Base-by-base conservation (phyloP, 2,888 invertebrate species). In the Pterobdella sp. region DNA sequence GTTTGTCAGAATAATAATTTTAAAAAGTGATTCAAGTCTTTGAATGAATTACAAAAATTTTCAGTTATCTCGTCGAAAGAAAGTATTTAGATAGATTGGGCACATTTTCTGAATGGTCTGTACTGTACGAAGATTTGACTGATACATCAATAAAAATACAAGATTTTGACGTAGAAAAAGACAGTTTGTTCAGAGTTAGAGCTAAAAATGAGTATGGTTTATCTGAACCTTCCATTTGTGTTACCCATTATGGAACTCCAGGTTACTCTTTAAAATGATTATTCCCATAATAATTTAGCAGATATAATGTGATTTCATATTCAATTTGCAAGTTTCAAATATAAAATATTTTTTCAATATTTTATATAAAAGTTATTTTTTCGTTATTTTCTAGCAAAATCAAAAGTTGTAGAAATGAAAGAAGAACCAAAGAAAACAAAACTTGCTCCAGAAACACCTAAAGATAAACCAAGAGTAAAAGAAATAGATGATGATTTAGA, bases 131-230 rank as follows among this genome's bases (percentile, higher is more conserved):
- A 36, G 79, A 78, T 56, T 78, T 81, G 4, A 78, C 79, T 31
- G 78, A 78, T 56, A 80, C 81, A 1, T 79, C 79, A 68, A 78
- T 79, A 74, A 78, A 78, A 68, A 76, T 81, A 18, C 79, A 77
- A 0, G 80, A 79, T 26, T 79, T 97, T 76, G 90, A 92, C 81
- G 94, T 96, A 0, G 92, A 92, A 86, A 88, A 91, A 76, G 95
- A 96, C 85, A 98, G 98, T 85, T 90, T 91, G 83, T 94, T 96
- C 87, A 88, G 98, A 75, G 89, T 97, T 56, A 88, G 95, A 52
- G 97, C 97, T 1, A 95, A 96, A 83, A 98, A 97, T 85, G 92
- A 93, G 83, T 93, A 91, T 83, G 97, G 97, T 64, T 89, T 94
- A 77, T 94, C 94, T 84, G 96, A 97, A 82, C 96, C 97, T 0